Percentiles rank a stretch among this genome's conserved stretches.
These are phyloP conservation scores for Rutilus rutilus DNA, from an alignment of 2,113 vertebrate species.

Conservation along the genomic window DNA sequence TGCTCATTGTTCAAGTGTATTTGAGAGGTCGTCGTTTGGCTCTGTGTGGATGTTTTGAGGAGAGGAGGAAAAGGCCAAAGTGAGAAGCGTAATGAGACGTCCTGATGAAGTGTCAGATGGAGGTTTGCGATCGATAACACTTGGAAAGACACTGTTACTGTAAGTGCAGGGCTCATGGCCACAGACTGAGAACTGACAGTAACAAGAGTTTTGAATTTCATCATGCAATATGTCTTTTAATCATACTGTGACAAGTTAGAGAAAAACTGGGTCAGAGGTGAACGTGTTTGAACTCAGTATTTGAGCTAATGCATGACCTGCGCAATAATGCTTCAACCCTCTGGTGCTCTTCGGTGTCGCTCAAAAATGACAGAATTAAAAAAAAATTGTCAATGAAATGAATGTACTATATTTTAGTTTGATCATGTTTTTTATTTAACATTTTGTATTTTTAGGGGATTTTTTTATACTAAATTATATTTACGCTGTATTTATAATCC, in stretches of 20 bases:
- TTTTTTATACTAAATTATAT: no score
- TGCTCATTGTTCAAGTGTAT: not conserved
- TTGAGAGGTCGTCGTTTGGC: constrained; percentile 1
- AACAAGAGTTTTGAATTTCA: not conserved
- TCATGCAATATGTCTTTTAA: not conserved
- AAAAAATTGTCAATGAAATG: no score
- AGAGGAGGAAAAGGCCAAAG: not conserved
- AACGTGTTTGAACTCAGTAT: not conserved
- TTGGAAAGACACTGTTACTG: not conserved
- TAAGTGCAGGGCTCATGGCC: not conserved
- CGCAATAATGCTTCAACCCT: no score
- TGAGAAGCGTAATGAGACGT: constrained; percentile 35
- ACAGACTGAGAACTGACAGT: not conserved
- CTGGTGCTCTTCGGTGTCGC: no score
- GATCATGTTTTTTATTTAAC: no score
- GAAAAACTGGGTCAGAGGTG: not conserved
- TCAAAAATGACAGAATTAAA: fast-evolving
- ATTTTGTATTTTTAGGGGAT: no score
- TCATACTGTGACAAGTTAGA: not conserved
- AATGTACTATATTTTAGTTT: no score
- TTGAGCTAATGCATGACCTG: no score
- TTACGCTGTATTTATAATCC: no score
- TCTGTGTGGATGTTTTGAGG: not conserved
- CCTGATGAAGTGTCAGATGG: constrained; percentile 20
- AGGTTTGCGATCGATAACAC: constrained; percentile 41